phyloP scores from a whole-genome alignment of 2,113 vertebrate genomes.

The Atractosteus spatula region DNA sequence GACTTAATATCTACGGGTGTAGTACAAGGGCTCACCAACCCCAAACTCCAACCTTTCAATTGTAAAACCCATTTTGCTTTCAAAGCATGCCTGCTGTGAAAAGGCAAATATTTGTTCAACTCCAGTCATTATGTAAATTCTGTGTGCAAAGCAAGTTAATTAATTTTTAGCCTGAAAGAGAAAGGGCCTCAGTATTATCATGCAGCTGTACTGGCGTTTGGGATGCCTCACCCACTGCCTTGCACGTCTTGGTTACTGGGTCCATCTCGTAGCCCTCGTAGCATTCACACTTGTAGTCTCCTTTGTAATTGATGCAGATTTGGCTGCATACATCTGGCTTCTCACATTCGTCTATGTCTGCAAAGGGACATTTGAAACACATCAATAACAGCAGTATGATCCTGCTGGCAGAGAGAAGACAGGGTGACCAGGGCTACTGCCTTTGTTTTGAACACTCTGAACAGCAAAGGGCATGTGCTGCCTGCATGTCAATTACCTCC shows the following conservation, averaged over 20 bases:
- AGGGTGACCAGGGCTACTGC: slow-evolving; percentile 1
- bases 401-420: background rate
- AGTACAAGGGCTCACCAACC: slow-evolving; percentile 17
- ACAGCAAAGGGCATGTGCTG: slow-evolving; percentile 40
- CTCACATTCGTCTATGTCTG: slow-evolving; percentile 97
- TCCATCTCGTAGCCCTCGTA: slow-evolving; percentile 96
- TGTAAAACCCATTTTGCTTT: slow-evolving; percentile 11
- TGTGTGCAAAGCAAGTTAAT: slow-evolving; percentile 48
- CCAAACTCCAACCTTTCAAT: background rate
- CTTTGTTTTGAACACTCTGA: slow-evolving; percentile 26
- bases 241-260: slow-evolving; percentile 89
- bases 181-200: slow-evolving; percentile 20
- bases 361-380: slow-evolving; percentile 51
- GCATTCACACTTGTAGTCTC: slow-evolving; percentile 96
- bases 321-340: slow-evolving; percentile 94
- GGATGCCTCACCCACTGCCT: slow-evolving; percentile 85
- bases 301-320: slow-evolving; percentile 98
- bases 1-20: slow-evolving; percentile 29
- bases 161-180: slow-evolving; percentile 28
- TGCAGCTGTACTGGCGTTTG: slow-evolving; percentile 1
- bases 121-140: slow-evolving; percentile 40
- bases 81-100: slow-evolving; percentile 27
- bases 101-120: slow-evolving; percentile 64
- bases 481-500: slow-evolving; percentile 77
- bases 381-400: slow-evolving; percentile 45